phyloP scores from a whole-genome alignment of 2,797 vertebrate genomes.

The Margarornis squamiger region DNA sequence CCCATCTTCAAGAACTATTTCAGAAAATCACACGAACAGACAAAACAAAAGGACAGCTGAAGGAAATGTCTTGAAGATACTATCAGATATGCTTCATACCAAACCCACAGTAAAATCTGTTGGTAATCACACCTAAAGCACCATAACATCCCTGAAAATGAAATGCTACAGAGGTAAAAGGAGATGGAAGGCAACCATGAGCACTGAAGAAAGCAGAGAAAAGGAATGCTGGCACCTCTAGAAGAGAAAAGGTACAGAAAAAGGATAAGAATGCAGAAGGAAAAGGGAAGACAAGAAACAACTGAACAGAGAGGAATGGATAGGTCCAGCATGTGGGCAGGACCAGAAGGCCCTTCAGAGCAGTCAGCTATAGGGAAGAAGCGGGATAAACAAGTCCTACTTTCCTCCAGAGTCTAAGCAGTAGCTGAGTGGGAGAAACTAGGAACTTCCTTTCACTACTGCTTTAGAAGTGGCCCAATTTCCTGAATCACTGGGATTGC shows the following conservation, averaged over 20 bases:
- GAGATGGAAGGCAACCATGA: not conserved
- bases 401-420: not conserved
- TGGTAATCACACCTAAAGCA: not conserved
- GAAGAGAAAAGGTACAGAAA: not conserved
- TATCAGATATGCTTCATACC: not conserved
- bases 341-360: not conserved
- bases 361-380: not conserved
- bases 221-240: not conserved
- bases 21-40: not conserved
- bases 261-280: not conserved
- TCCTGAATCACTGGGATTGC: not conserved
- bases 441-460: not conserved
- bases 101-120: not conserved
- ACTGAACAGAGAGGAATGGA: not conserved
- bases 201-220: not conserved
- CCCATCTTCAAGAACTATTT: not conserved
- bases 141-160: not conserved
- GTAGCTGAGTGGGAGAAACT: not conserved
- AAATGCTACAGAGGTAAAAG: not conserved
- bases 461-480: not conserved
- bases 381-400: not conserved
- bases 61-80: not conserved
- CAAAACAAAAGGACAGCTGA: not conserved
- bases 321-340: not conserved
- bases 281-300: not conserved